Conservation (phyloP, 2,888 invertebrate species). For the Scelioninae gen. 1 region DNA sequence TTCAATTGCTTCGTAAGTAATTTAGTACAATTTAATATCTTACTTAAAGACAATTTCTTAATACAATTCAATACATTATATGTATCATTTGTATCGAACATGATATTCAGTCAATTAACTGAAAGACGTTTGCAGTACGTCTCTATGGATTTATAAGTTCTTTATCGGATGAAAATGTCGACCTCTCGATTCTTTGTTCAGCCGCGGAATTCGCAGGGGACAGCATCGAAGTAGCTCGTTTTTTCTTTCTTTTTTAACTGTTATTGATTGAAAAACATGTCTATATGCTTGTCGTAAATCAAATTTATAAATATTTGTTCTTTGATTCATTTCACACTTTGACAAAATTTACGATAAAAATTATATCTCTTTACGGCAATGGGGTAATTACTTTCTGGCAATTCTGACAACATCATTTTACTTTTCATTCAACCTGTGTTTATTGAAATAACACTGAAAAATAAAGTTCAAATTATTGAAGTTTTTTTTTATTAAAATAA, state of each 20-base stretch:
- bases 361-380: too few relatives aligned
- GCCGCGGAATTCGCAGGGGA: constrained; percentile 51
- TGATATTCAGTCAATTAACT: constrained; percentile 52
- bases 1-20: too few relatives aligned
- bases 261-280: constrained; percentile 40
- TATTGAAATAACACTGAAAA: too few relatives aligned
- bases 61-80: constrained; percentile 18
- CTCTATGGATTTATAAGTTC: constrained; percentile 58
- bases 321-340: neutral
- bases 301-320: constrained; percentile 46
- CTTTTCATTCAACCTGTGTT: too few relatives aligned
- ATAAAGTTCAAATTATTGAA: too few relatives aligned
- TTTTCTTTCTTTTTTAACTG: constrained; percentile 27
- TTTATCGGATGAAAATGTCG: constrained; percentile 62
- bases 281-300: constrained; percentile 40
- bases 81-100: constrained; percentile 31
- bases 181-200: constrained; percentile 55
- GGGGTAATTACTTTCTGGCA: too few relatives aligned
- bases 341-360: constrained; percentile 7
- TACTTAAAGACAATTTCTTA: too few relatives aligned
- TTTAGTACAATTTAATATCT: too few relatives aligned
- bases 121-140: constrained; percentile 47
- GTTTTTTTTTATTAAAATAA: too few relatives aligned
- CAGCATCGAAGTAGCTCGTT: constrained; percentile 7
- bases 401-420: too few relatives aligned